Evolutionary conservation across 92 coral and sea anemone genomes (phyloP), one percentile per base, ranked within the genome.

Genomic region (Phenganax marumi): DNA sequence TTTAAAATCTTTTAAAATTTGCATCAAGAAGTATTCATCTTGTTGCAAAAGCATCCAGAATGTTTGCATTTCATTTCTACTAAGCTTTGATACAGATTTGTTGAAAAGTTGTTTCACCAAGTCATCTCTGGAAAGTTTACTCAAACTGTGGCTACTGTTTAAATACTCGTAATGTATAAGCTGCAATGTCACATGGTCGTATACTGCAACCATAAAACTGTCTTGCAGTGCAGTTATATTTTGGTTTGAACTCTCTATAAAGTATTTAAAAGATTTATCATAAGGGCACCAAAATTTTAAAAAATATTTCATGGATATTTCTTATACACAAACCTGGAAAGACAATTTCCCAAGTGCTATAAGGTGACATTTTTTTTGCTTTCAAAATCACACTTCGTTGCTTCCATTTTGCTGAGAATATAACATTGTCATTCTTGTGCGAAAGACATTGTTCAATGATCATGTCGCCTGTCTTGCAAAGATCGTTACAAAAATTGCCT

Each of bases 401-500:
- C 61, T 60, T 88, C 99, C 97, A 96, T 33, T 82, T 84, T 39
- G 96, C 99, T 58, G 89, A 81, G 58, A 92, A 90, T 21, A 96
- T 90, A 46, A 96, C 86, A 68, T 97, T 95, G n/a, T 91, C 87
- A 56, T 92, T 88, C 76, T 95, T 95, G 81, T 90, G 92, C 53
- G 97, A 90, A 19, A 86, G 73, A 39, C 98, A 95, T 50, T 89
- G 82, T n/a, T 89, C 85, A 50, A 95, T 65, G 24, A 65, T 84
- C 66, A 95, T 57, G 1, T 68, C 65, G 46, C 47, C 75, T 18
- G 73, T 89, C 62, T 66, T 50, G 33, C 99, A 96, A 24, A 96
- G 86, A 84, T 96, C 99, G 8, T 84, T 61, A 62, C 99, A 96
- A 7, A 96, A 89, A 83, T 96, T 92, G 0, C 99, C 99, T 55